phyloP scores from a whole-genome alignment of 2,797 vertebrate species.

The Numenius phaeopus region DNA sequence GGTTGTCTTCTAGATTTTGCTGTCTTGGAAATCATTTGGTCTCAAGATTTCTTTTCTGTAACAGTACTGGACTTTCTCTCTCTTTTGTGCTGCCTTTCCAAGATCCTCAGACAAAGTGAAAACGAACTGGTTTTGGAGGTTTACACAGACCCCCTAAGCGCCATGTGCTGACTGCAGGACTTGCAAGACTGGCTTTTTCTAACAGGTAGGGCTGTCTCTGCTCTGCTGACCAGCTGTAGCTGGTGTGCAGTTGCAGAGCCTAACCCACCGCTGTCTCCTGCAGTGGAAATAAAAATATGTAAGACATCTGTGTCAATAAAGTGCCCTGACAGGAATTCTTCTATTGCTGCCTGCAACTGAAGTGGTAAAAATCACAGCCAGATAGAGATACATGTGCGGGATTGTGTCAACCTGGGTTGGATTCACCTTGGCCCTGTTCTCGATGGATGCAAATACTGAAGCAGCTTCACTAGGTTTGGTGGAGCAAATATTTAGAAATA shows the following conservation, averaged over 20 bases:
- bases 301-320: constrained; percentile 20
- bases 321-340: background rate
- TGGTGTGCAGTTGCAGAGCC: background rate
- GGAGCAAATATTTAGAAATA: constrained; percentile 54
- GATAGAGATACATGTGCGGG: background rate
- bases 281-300: background rate
- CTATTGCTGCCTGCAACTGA: background rate
- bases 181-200: background rate
- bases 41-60: background rate
- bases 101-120: background rate
- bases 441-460: background rate
- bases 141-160: background rate
- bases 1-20: background rate
- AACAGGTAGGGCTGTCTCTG: background rate
- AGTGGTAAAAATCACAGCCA: background rate
- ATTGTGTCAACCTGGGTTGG: background rate
- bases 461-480: background rate
- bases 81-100: background rate
- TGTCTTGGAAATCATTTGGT: background rate
- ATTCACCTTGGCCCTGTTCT: background rate
- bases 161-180: background rate
- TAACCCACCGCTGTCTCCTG: background rate
- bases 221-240: background rate
- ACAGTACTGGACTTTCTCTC: background rate
- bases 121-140: background rate